Percentiles rank a stretch among this genome's conserved stretches.
Conservation (phyloP, 2,888 invertebrate genomes). For the Saturnia pavonia region DNA sequence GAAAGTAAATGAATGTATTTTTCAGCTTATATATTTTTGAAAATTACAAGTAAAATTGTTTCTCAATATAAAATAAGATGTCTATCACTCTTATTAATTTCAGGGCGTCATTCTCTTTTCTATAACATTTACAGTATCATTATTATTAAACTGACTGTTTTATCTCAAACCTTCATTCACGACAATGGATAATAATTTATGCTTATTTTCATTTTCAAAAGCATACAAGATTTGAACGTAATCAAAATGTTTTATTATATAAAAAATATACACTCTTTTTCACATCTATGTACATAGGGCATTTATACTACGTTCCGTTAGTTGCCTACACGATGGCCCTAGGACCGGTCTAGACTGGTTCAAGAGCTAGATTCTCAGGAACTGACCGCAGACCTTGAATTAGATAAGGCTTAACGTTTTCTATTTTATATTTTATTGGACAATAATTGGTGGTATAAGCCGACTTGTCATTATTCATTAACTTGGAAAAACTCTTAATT, state of each 20-base stretch:
- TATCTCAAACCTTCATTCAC: background rate
- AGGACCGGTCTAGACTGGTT: slow-evolving; percentile 30
- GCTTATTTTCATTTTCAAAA: background rate
- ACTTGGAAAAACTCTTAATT: background rate
- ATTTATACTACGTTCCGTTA: slow-evolving; percentile 18
- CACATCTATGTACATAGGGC: background rate
- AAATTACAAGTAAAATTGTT: background rate
- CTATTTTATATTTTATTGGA: background rate
- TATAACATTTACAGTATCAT: background rate
- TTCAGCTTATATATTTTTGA: background rate
- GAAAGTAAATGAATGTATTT: background rate
- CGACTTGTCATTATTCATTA: background rate
- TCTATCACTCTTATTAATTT: no score
- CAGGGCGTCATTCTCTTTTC: background rate
- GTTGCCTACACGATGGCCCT: slow-evolving; percentile 7
- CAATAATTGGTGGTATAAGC: background rate
- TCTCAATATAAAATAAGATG: no score
- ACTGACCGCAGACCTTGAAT: slow-evolving; percentile 46
- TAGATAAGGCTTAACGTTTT: slow-evolving; percentile 33
- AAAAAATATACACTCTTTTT: background rate
- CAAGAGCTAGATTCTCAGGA: slow-evolving; percentile 41
- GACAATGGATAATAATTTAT: background rate
- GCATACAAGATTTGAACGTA: background rate
- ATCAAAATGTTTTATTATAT: background rate
- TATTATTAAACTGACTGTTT: background rate